Conservation (phyloP, 2,113 vertebrate genomes). For the Rhadina sibilatrix region DNA sequence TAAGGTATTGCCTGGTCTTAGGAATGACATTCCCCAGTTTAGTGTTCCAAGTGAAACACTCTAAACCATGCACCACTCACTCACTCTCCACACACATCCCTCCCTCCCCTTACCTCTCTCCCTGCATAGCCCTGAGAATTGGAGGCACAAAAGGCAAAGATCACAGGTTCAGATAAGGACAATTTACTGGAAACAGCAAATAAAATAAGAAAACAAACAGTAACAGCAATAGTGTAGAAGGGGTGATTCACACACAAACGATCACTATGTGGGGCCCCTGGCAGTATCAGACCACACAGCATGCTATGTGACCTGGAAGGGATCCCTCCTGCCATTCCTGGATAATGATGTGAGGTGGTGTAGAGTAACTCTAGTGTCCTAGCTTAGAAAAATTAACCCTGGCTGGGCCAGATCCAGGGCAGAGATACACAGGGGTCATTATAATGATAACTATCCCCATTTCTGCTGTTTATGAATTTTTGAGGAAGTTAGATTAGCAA, state of each 20-base stretch:
- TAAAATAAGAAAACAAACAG: background rate
- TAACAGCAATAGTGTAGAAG: background rate
- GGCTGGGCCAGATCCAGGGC: background rate
- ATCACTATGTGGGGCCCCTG: background rate
- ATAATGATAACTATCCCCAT: background rate
- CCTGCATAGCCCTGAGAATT: background rate
- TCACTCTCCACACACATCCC: no score
- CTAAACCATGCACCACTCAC: background rate
- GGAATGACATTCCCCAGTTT: background rate
- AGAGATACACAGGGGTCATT: background rate
- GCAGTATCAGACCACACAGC: background rate
- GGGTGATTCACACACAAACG: background rate
- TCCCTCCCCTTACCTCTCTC: background rate
- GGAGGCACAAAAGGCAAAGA: background rate
- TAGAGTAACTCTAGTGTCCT: background rate
- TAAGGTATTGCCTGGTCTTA: background rate
- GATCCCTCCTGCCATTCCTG: background rate
- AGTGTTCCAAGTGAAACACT: background rate
- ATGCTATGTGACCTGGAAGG: background rate
- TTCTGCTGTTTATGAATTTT: background rate
- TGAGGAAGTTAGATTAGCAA: background rate
- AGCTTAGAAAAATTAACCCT: background rate
- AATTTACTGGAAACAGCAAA: background rate
- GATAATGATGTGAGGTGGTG: background rate
- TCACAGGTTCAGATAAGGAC: background rate